Base-by-base conservation (phyloP, 2,888 invertebrate genomes). In the Nasonovia ribisnigri region DNA sequence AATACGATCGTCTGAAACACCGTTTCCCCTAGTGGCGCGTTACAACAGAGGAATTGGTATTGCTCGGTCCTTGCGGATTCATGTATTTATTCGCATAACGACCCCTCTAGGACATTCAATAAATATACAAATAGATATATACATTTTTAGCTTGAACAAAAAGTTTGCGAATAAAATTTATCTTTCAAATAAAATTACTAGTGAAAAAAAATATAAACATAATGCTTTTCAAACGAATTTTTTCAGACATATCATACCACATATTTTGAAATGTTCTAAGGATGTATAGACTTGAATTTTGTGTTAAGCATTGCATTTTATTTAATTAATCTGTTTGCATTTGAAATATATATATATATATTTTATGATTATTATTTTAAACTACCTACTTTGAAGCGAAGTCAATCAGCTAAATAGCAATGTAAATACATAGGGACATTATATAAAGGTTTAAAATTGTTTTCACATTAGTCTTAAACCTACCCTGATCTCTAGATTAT, bases 31-130 rank as follows among this genome's bases (percentile, higher is more conserved):
- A 48, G 86, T 86, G 57, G 57, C 43, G 26, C 60, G 92, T 91
- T 60, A 67, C 36, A 13, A 60, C 87, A 60, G 8, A 86, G 57
- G 57, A 57, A 84, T 84, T 57, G 91, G 54, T 43, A 57, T 86
- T 36, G 86, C 60, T 86, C n/a, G 84, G 57, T 36, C 86, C 86
- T 91, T 46, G n/a, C 11, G 84, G 91, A 91, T 86, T 57, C 46
- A 60, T 86, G 29, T 86, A 86, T 91, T 86, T 86, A 86, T 91
- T 86, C 91, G 51, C 57, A 46, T 60, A 91, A 91, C 86, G 57
- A 86, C 57, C 91, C 91, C 91, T 57, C 54, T n/a, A 91, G 91
- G 91, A 91, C 57, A 42, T 86, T 86, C 77, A 77, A 77, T 77
- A 77, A 77, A 77, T 77, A 42, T n/a, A 91, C 43, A 91, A 84